phyloP scores from a whole-genome alignment of 2,797 vertebrate species.

The Aselliscus stoliczkanus region DNA sequence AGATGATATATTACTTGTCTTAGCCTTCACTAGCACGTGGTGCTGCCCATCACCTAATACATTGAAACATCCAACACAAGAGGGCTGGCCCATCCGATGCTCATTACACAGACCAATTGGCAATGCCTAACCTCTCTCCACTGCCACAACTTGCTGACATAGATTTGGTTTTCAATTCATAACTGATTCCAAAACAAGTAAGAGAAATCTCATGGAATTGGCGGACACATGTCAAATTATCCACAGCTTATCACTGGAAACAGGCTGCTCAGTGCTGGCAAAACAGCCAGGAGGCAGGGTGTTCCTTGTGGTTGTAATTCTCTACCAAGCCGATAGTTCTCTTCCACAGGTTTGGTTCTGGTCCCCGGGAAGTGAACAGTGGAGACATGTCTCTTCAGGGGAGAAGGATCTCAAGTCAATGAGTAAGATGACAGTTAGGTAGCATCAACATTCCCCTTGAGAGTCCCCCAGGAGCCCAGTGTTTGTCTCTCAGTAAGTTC shows the following conservation, averaged over 20 bases:
- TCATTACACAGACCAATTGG: background rate
- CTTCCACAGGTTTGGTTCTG: background rate
- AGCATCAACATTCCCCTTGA: background rate
- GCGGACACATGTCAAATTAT: background rate
- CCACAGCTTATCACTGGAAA: background rate
- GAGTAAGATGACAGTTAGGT: background rate
- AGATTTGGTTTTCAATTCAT: background rate
- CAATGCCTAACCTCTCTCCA: background rate
- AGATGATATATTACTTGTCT: background rate
- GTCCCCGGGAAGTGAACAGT: background rate
- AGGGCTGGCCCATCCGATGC: background rate
- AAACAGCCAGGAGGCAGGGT: too few species aligned
- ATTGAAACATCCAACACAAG: rapidly evolving
- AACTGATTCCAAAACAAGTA: background rate
- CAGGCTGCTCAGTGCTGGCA: background rate
- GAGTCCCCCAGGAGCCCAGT: background rate
- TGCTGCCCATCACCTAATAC: background rate
- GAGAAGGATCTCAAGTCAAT: background rate
- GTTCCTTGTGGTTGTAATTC: too few species aligned
- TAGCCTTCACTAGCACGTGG: too few species aligned
- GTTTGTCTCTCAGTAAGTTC: background rate
- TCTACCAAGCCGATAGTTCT: background rate
- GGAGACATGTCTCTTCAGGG: background rate
- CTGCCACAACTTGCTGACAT: background rate
- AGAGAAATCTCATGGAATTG: background rate